Conservation (phyloP, 2,888 invertebrate species). For the Allophyes oxyacanthae region DNA sequence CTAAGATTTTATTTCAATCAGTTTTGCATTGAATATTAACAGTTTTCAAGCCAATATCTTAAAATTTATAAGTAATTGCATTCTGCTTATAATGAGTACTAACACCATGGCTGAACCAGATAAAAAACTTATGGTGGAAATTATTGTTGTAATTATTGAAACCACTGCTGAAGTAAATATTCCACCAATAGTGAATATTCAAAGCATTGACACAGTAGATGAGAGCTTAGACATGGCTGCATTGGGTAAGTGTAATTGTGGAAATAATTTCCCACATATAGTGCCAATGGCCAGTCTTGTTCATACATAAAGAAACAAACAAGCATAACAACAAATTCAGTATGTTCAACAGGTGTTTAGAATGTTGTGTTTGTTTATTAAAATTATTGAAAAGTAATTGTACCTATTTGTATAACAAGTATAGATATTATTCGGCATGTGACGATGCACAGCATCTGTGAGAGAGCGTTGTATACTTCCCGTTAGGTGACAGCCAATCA, state of each 20-base stretch:
- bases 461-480: too few species aligned
- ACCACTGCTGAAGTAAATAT: background rate
- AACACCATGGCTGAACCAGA: conserved; percentile 12
- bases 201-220: background rate
- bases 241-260: conserved; percentile 16
- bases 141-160: conserved; percentile 15
- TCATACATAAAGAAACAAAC: too few species aligned
- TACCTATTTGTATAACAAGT: too few species aligned
- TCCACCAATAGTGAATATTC: conserved; percentile 12
- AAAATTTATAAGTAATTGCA: background rate
- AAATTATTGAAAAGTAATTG: too few species aligned
- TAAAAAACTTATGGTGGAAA: conserved; percentile 1
- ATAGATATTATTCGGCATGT: too few species aligned
- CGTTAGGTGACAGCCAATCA: too few species aligned
- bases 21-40: background rate
- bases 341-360: too few species aligned
- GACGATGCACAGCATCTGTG: too few species aligned
- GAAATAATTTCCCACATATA: too few species aligned
- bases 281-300: too few species aligned
- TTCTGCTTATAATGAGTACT: conserved; percentile 10
- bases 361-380: too few species aligned
- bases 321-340: too few species aligned
- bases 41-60: background rate
- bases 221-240: background rate
- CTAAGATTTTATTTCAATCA: background rate